Evolutionary conservation across 1,140 invertebrate species (phyloP), one percentile per base, ranked within the genome.

Genomic region (Propsilocerus akamusi): DNA sequence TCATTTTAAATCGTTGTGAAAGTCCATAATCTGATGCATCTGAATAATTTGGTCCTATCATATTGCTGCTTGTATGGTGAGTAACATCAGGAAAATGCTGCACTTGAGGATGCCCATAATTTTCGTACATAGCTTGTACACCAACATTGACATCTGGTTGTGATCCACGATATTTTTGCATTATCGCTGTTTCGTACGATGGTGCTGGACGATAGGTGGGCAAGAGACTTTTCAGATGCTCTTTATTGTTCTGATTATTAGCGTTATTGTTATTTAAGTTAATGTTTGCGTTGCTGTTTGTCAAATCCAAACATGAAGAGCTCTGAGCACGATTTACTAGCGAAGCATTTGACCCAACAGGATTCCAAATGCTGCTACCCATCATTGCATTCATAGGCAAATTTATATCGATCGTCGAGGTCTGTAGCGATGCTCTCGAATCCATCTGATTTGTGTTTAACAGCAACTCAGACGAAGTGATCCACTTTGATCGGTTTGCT

Each of bases 131-230:
- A 23, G 30, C 17, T 49, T 46, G 30, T n/a, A 20, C 26, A 20
- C 17, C 24, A 55, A 62, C 58, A 46, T 64, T 59, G 0, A 65
- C 61, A 49, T 64, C 62, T 2, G 62, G 63, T 50, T 65, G 63
- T 2, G 57, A 61, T 11, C 63, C 63, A 37, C 73, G 69, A 59
- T 83, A 83, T 57, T 83, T 85, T 59, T 86, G 78, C 63, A 86
- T 84, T 41, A 97, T 76, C 5, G 92, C 90, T 0, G 88, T 90
- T 60, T 95, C 88, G 62, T 97, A 97, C 65, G 94, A 90, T 0
- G 92, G 92, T 3, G 89, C 88, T 22, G 83, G 86, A 26, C 91
- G 76, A 64, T 96, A 96, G 0, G 84, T 85, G 1, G 91, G 91
- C 14, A 94, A 64, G 52, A 91, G 71, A 6, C 83, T 80, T 54